Evolutionary conservation across 2,113 vertebrate species (phyloP), one percentile per base, ranked within the genome.

Genomic region (Crocuta crocuta): DNA sequence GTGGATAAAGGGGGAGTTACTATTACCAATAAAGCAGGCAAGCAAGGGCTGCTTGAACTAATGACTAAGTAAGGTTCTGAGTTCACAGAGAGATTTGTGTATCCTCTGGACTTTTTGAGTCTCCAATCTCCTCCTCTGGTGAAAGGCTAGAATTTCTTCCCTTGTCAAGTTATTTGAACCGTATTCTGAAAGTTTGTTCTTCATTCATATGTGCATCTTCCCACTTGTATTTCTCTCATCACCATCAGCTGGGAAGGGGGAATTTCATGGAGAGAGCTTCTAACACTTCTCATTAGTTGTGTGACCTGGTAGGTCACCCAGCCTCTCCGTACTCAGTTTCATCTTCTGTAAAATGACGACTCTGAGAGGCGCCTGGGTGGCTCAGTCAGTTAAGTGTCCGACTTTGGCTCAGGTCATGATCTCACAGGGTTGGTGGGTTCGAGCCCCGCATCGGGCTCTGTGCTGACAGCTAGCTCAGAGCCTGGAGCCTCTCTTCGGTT

Each of bases 141-240:
- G 24, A 86, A 76, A 45, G 70, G 68, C 50, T 48, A 81, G 74
- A 83, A 86, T 90, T 87, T 74, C 86, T 94, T 83, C 78, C 53
- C 35, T 68, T 81, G 19, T 39, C 78, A 31, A 33, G 63, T 88
- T 63, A 73, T 65, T 74, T 87, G 65, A 35, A 31, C 35, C 81
- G 35, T 86, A 19, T 91, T 78, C 43, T 50, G 26, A 31, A 74
- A 76, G 63, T 73, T 93, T 86, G 50, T 83, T 92, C 45, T 84
- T 10, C 33, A 53, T 58, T 93, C 70, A 68, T 58, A 66, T 83
- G 35, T 93, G 50, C 35, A 35, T 68, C 80, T 68, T 76, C 81
- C 63, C 2, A 5, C 91, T 50, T 39, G 33, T 89, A 33, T 73
- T 63, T 5, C 70, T 85, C 50, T 84, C 6, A 4, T 71, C 8